These are phyloP conservation scores for Fundulus diaphanus DNA, from an alignment of 2,797 vertebrate species.

Conservation along the genomic window DNA sequence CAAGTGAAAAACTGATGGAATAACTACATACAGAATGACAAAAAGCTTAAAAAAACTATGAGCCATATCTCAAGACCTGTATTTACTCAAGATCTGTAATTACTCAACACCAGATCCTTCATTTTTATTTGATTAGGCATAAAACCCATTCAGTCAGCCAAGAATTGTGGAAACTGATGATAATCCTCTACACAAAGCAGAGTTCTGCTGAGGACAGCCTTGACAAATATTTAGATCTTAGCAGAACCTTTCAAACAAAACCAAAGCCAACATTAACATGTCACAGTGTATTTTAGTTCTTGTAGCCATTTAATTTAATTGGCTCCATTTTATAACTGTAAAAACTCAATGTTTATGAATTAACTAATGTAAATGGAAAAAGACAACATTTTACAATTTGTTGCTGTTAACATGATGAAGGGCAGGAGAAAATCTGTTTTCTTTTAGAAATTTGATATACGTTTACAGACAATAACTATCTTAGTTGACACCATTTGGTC, in stretches of 20 bases:
- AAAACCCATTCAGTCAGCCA: constrained; percentile 37
- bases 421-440: background rate
- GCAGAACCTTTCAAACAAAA: constrained; percentile 21
- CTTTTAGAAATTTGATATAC: background rate
- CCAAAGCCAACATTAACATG: constrained; percentile 4
- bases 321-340: background rate
- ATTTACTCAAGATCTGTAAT: constrained; percentile 41
- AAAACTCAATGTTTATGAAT: background rate
- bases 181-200: background rate
- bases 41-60: constrained; percentile 33
- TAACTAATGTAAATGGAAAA: background rate
- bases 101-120: constrained; percentile 31
- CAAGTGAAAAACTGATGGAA: constrained; percentile 23
- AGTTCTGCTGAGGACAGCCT: constrained; percentile 14
- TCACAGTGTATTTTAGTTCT: background rate
- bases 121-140: constrained; percentile 53
- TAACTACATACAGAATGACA: constrained; percentile 28
- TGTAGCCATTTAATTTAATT: background rate
- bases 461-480: background rate
- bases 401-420: too few relatives aligned
- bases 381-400: background rate
- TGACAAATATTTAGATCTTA: constrained; percentile 35
- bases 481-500: background rate
- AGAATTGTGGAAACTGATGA: constrained; percentile 30
- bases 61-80: constrained; percentile 23